These are phyloP conservation scores for Stigmatopora argus DNA, from an alignment of 2,113 vertebrate species.

Conservation along the genomic window DNA sequence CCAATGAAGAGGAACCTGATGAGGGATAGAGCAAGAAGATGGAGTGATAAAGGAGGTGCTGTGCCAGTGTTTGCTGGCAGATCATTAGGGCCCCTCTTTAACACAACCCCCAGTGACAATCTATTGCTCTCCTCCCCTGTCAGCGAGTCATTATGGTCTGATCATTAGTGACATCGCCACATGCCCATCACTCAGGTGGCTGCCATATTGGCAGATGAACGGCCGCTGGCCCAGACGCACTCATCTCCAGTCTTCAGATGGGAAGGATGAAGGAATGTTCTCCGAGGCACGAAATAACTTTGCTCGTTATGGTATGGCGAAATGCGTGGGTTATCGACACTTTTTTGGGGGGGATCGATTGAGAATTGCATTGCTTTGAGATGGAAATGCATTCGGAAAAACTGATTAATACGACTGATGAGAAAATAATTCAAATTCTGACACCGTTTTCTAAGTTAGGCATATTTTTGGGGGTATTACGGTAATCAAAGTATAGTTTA, in stretches of 20 bases:
- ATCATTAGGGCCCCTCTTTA: constrained; percentile 67
- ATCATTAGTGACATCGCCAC: constrained; percentile 73
- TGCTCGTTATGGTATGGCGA: not conserved
- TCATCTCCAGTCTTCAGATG: constrained; percentile 64
- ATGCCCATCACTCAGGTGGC: constrained; percentile 68
- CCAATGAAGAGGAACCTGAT: constrained; percentile 57
- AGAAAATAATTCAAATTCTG: not conserved
- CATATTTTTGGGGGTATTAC: too few species aligned
- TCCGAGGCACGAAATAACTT: not conserved
- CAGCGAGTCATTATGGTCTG: constrained; percentile 73
- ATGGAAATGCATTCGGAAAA: not conserved
- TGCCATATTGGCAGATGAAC: constrained; percentile 70
- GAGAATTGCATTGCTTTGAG: not conserved
- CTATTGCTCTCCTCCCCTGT: constrained; percentile 71
- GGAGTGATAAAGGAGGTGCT: constrained; percentile 62
- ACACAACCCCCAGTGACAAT: constrained; percentile 66
- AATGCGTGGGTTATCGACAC: too few species aligned
- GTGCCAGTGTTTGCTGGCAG: constrained; percentile 60
- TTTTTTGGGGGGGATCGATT: not conserved
- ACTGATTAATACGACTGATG: not conserved
- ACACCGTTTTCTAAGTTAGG: not conserved
- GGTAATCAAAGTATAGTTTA: too few species aligned
- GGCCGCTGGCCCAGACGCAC: constrained; percentile 59
- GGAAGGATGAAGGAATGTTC: constrained; percentile 63
- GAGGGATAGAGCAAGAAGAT: constrained; percentile 49